These are phyloP conservation scores for Aricia agestis DNA, from an alignment of 1,140 invertebrate species.

Conservation along the genomic window DNA sequence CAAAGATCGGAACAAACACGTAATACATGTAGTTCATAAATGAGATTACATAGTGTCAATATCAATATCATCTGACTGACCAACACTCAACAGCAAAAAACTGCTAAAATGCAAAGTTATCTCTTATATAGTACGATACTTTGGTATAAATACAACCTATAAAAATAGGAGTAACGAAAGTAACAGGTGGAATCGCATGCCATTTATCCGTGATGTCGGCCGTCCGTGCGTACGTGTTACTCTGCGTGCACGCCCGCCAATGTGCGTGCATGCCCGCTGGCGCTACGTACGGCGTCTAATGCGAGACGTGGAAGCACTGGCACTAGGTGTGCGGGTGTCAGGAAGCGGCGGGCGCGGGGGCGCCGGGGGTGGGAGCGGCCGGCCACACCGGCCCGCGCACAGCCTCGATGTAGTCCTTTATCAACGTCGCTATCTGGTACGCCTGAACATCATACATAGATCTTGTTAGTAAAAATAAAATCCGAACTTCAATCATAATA, in stretches of 20 bases:
- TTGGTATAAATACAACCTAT: conserved; percentile 3
- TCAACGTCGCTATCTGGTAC: conserved; percentile 94
- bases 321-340: conserved; percentile 70
- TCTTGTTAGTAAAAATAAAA: no score
- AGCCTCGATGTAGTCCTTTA: conserved; percentile 93
- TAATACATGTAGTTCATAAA: no score
- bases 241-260: not conserved
- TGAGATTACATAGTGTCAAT: not conserved
- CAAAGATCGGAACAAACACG: not conserved
- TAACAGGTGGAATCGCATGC: conserved; percentile 7
- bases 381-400: conserved; percentile 77
- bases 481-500: no score
- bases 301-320: conserved; percentile 71
- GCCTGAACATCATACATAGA: conserved; percentile 77
- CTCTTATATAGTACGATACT: not conserved
- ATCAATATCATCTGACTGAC: not conserved
- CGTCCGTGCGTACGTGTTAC: not conserved
- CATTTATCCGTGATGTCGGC: conserved; percentile 11
- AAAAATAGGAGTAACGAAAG: not conserved
- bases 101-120: not conserved
- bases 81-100: not conserved
- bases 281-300: conserved; percentile 31
- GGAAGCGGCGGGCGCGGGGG: conserved; percentile 42
- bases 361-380: conserved; percentile 37
- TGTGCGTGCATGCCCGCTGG: conserved; percentile 14